Conservation (phyloP, 2,888 invertebrate genomes). For the Platycheirus rosarum region DNA sequence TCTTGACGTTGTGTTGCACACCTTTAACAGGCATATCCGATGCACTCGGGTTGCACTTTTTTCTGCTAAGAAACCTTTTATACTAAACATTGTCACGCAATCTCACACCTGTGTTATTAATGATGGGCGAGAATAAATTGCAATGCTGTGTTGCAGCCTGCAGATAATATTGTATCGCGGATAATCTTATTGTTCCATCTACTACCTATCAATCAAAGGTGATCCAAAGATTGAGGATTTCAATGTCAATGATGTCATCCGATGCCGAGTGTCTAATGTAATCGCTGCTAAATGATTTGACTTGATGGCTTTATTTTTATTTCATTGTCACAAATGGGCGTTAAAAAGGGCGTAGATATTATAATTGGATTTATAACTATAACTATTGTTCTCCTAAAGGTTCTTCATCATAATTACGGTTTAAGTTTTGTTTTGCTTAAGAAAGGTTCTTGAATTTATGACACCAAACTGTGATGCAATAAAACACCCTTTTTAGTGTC, state of each 20-base stretch:
- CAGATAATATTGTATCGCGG: background rate
- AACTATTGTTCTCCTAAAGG: conserved; percentile 5
- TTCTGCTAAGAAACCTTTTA: conserved; percentile 31
- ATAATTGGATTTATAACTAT: conserved; percentile 56
- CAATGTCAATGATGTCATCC: conserved; percentile 44
- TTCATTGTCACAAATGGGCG: conserved; percentile 33
- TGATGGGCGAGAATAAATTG: conserved; percentile 28
- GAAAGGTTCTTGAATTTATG: conserved; percentile 26
- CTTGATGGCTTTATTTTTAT: conserved; percentile 1
- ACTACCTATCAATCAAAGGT: conserved; percentile 36
- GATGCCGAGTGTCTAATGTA: background rate
- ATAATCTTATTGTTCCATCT: conserved; percentile 34
- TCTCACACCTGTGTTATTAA: conserved; percentile 63
- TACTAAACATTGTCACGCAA: conserved; percentile 60
- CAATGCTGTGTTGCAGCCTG: conserved; percentile 6
- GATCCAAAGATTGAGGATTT: conserved; percentile 39
- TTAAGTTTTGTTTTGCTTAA: background rate
- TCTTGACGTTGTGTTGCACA: conserved; percentile 32
- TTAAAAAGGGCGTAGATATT: conserved; percentile 28
- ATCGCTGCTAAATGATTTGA: conserved; percentile 29
- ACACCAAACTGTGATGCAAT: conserved; percentile 24
- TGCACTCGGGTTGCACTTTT: background rate
- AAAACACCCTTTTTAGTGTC: conserved; percentile 56
- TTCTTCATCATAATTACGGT: conserved; percentile 1
- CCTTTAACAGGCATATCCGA: conserved; percentile 14